Evolutionary conservation across 2,113 vertebrate species (phyloP).

Genomic region (Mastomys coucha): DNA sequence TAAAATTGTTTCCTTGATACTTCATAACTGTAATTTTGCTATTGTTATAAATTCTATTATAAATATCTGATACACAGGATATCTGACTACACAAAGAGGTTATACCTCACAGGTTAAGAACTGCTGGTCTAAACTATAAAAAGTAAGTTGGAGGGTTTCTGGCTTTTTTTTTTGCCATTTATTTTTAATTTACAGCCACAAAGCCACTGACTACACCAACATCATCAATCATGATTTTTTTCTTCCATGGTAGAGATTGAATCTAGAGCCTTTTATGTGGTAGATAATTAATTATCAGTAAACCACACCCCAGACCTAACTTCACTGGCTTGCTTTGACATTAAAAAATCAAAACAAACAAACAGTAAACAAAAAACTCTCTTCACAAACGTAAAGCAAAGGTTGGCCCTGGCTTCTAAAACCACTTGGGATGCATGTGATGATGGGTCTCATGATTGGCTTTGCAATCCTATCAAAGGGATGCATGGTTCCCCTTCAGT

Average conservation of each 20-base stretch:
- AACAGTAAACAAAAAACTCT: not conserved
- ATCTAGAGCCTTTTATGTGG: not conserved
- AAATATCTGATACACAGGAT: not conserved
- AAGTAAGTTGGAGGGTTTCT: not conserved
- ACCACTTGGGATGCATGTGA: not conserved
- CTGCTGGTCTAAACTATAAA: not conserved
- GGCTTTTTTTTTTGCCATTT: not conserved
- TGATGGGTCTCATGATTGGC: not conserved
- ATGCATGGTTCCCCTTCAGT: not conserved
- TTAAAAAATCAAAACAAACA: not conserved
- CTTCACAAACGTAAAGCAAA: not conserved
- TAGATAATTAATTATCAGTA: not conserved
- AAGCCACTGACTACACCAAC: not conserved
- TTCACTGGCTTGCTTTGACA: slow-evolving; percentile 20
- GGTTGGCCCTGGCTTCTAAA: not conserved
- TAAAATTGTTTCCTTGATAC: not conserved
- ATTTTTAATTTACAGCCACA: not conserved
- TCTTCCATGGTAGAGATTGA: not conserved
- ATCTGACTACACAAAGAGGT: not conserved
- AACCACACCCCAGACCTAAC: not conserved
- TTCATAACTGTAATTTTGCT: not conserved
- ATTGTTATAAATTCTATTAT: not conserved
- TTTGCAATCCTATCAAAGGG: not conserved
- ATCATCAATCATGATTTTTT: not conserved
- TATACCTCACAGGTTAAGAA: not conserved